Conservation (phyloP, 2,113 vertebrate genomes). For the Perccottus glenii region DNA sequence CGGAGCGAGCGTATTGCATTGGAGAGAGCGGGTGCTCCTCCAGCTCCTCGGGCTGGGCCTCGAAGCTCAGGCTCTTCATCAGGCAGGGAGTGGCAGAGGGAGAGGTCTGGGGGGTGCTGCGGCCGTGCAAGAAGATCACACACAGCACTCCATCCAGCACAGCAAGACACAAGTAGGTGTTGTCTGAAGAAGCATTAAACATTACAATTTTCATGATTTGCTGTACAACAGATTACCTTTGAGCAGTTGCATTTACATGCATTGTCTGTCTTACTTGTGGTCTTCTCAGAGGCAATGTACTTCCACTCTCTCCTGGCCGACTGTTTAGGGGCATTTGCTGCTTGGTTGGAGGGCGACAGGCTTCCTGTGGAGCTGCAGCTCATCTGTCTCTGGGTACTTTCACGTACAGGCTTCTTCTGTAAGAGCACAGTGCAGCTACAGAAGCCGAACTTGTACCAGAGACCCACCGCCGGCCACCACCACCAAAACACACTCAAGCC, state of each 20-base stretch:
- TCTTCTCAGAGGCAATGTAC: conserved; percentile 98
- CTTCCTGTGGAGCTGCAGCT: conserved; percentile 93
- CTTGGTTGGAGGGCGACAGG: conserved; percentile 87
- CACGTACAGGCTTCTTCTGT: conserved; percentile 96
- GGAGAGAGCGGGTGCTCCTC: conserved; percentile 90
- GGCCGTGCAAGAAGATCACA: conserved; percentile 96
- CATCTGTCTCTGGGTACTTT: conserved; percentile 93
- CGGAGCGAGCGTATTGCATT: conserved; percentile 96
- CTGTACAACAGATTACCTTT: not conserved
- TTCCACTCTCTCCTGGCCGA: conserved; percentile 95
- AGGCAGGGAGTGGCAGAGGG: conserved; percentile 92
- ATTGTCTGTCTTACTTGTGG: conserved; percentile 85
- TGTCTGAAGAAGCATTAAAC: conserved; percentile 74
- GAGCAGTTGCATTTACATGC: not conserved
- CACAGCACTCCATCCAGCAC: conserved; percentile 93
- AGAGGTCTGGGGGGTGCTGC: conserved; percentile 93
- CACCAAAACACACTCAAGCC: conserved; percentile 22
- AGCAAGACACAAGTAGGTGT: conserved; percentile 94
- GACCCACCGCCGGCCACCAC: conserved; percentile 48
- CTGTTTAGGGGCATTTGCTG: conserved; percentile 76
- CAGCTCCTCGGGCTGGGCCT: conserved; percentile 84
- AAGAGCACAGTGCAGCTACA: conserved; percentile 97
- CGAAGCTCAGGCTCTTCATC: conserved; percentile 95
- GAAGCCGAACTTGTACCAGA: conserved; percentile 77
- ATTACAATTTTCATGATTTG: not conserved